Conservation (phyloP, 2,888 invertebrate species). For the Trilocha varians region DNA sequence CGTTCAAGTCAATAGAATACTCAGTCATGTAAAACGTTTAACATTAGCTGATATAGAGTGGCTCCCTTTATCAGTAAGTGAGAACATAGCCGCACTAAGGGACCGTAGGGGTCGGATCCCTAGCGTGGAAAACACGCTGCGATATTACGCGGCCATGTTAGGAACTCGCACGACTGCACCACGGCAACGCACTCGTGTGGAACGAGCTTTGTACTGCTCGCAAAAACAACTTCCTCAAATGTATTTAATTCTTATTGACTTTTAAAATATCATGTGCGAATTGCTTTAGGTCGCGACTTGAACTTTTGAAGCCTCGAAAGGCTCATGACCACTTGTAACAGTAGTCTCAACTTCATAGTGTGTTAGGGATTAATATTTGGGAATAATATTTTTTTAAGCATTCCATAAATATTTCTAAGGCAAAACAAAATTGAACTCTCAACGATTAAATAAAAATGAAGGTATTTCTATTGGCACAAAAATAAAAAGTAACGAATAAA, state of each 20-base stretch:
- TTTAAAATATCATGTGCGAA: no score
- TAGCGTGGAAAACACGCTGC: slow-evolving; percentile 17
- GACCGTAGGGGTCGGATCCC: slow-evolving; percentile 13
- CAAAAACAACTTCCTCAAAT: slow-evolving; percentile 1
- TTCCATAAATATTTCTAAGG: no score
- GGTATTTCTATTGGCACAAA: no score
- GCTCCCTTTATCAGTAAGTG: neutral
- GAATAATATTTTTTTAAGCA: no score
- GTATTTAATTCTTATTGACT: no score
- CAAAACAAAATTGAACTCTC: neutral
- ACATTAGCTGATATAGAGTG: neutral
- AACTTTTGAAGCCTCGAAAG: no score
- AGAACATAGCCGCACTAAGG: neutral
- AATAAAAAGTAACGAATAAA: neutral
- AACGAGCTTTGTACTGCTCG: slow-evolving; percentile 26
- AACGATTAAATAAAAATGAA: no score
- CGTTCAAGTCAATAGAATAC: neutral
- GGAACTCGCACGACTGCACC: slow-evolving; percentile 43
- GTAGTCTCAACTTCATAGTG: no score
- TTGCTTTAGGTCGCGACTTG: no score
- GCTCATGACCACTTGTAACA: no score
- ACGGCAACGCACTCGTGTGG: slow-evolving; percentile 38
- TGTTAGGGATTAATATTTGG: no score
- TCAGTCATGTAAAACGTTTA: neutral
- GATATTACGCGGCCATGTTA: slow-evolving; percentile 59